Conservation (phyloP, 2,113 vertebrate species). For the Ophiodon elongatus region DNA sequence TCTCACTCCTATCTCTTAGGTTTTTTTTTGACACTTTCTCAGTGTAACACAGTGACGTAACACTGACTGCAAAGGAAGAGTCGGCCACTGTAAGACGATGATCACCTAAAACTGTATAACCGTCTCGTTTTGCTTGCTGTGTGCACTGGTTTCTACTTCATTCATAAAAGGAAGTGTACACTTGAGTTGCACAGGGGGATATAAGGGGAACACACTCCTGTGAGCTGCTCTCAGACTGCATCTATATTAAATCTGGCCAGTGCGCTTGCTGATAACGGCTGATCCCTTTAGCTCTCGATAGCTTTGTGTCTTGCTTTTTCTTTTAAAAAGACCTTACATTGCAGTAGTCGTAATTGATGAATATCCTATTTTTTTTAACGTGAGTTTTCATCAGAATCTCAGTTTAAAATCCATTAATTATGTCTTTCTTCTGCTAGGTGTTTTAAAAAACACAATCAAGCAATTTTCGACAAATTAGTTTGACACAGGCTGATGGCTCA, state of each 20-base stretch:
- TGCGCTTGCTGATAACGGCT: neutral
- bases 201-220: neutral
- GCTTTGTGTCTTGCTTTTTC: too few species aligned
- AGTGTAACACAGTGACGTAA: neutral
- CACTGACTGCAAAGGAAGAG: neutral
- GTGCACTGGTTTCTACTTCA: neutral
- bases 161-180: neutral
- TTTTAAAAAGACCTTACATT: neutral
- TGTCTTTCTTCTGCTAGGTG: neutral
- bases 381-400: neutral
- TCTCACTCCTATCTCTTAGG: neutral
- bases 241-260: neutral
- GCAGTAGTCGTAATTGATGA: neutral
- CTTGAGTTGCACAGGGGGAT: neutral
- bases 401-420: neutral
- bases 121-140: neutral
- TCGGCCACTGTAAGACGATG: too few species aligned
- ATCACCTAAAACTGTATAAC: too few species aligned
- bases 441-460: constrained; percentile 19
- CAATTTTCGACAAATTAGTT: constrained; percentile 12
- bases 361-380: neutral
- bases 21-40: neutral
- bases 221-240: neutral
- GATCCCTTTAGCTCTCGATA: neutral
- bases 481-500: constrained; percentile 1